A percentile compares a stretch with the other conserved stretches of the same genome.
Evolutionary conservation across 2,797 vertebrate species (phyloP).

Genomic region (Oreonectes daqikongensis): DNA sequence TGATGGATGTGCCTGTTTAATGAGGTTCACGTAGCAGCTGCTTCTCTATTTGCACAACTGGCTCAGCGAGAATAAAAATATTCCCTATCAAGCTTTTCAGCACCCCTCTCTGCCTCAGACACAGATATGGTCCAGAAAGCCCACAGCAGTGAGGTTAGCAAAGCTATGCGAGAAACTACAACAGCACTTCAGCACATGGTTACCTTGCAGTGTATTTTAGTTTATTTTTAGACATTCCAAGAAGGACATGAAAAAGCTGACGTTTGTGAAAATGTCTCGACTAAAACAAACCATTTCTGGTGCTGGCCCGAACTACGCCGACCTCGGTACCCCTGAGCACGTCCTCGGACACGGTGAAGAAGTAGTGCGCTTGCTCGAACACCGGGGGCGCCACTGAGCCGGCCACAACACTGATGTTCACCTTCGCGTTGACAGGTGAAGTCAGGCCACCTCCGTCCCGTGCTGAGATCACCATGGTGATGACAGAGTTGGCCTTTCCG

Average conservation of each 20-base stretch:
- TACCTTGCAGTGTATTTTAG: slow-evolving; percentile 1
- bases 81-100: slow-evolving; percentile 39
- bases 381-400: slow-evolving; percentile 85
- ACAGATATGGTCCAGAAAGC: slow-evolving; percentile 7
- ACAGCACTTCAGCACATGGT: slow-evolving; percentile 24
- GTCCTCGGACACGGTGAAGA: slow-evolving; percentile 89
- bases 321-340: slow-evolving; percentile 83
- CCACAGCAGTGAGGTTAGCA: slow-evolving; percentile 11
- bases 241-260: neutral
- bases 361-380: slow-evolving; percentile 92
- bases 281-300: slow-evolving; percentile 71
- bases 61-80: slow-evolving; percentile 42
- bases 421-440: slow-evolving; percentile 83
- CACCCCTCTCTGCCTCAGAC: slow-evolving; percentile 17
- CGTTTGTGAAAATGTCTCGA: neutral
- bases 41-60: slow-evolving; percentile 61
- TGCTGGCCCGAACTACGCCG: slow-evolving; percentile 82
- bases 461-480: slow-evolving; percentile 88
- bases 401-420: slow-evolving; percentile 93
- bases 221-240: slow-evolving; percentile 18
- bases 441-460: slow-evolving; percentile 87
- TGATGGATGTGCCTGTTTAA: slow-evolving; percentile 67
- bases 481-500: slow-evolving; percentile 88
- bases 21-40: slow-evolving; percentile 58
- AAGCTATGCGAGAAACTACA: neutral